phyloP scores from a whole-genome alignment of 2,888 invertebrate species.

The Pyrrhosoma nymphula region DNA sequence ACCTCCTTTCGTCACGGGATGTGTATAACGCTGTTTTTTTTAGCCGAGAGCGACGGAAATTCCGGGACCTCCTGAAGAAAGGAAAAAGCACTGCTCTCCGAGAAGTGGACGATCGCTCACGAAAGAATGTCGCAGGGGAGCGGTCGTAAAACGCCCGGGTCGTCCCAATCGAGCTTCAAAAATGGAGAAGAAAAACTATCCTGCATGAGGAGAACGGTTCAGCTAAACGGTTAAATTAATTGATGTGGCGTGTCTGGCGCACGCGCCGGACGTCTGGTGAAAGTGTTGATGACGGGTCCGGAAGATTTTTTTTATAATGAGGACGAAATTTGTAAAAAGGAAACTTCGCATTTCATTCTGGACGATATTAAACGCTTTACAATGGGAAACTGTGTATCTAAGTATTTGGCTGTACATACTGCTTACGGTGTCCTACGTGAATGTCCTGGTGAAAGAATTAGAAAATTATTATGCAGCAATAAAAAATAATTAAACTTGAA shows the following conservation, averaged over 20 bases:
- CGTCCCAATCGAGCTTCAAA: neutral
- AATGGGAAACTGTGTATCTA: neutral
- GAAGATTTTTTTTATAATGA: neutral
- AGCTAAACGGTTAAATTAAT: neutral
- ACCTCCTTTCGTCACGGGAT: neutral
- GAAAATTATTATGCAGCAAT: neutral
- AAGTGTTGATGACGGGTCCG: neutral
- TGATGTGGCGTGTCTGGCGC: neutral
- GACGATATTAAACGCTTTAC: neutral
- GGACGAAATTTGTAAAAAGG: neutral
- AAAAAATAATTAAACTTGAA: neutral
- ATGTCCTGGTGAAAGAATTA: neutral
- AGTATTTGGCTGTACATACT: neutral
- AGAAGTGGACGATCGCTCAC: neutral
- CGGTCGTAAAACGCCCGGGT: neutral
- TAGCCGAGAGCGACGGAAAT: neutral
- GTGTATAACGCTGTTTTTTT: neutral
- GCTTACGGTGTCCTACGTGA: neutral
- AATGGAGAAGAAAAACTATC: neutral
- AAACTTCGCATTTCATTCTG: neutral
- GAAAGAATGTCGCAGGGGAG: neutral
- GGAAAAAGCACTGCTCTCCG: neutral
- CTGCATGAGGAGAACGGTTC: neutral
- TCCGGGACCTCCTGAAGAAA: neutral
- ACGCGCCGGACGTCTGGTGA: neutral